Evolutionary conservation across 2,888 invertebrate genomes (phyloP).

Genomic region (Oxyteleia sp.): DNA sequence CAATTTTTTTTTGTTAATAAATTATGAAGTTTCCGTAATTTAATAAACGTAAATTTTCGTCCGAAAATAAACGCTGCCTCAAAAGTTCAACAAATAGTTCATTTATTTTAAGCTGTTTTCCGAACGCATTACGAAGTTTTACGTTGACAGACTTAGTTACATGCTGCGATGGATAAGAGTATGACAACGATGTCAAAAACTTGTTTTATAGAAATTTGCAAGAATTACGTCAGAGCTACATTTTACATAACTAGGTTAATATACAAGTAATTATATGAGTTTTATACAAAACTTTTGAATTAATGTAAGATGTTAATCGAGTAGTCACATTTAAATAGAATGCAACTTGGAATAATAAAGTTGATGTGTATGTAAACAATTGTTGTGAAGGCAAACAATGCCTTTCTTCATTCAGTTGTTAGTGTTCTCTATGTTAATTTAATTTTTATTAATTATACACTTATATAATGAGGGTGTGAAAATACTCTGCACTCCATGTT

Average conservation of each 20-base stretch:
- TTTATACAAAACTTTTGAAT: slow-evolving; percentile 25
- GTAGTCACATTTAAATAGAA: slow-evolving; percentile 15
- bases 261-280: slow-evolving; percentile 29
- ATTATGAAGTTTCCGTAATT: background rate
- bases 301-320: slow-evolving; percentile 25
- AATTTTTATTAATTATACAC: too few species aligned
- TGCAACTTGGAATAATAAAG: slow-evolving; percentile 19
- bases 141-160: slow-evolving; percentile 3
- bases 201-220: slow-evolving; percentile 13
- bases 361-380: slow-evolving; percentile 5
- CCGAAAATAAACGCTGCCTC: slow-evolving; percentile 3
- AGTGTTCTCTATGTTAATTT: too few species aligned
- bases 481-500: too few species aligned
- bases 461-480: too few species aligned
- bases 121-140: slow-evolving; percentile 1
- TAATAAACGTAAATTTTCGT: too few species aligned
- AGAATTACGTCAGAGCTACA: slow-evolving; percentile 12
- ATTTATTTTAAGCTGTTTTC: slow-evolving; percentile 3
- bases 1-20: background rate
- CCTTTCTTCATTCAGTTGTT: too few species aligned
- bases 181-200: slow-evolving; percentile 27
- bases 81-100: background rate
- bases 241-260: slow-evolving; percentile 43
- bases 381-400: background rate
- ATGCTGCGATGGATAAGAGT: background rate